Conservation (phyloP, 2,797 vertebrate genomes). For the Helicolenus hilgendorfi region DNA sequence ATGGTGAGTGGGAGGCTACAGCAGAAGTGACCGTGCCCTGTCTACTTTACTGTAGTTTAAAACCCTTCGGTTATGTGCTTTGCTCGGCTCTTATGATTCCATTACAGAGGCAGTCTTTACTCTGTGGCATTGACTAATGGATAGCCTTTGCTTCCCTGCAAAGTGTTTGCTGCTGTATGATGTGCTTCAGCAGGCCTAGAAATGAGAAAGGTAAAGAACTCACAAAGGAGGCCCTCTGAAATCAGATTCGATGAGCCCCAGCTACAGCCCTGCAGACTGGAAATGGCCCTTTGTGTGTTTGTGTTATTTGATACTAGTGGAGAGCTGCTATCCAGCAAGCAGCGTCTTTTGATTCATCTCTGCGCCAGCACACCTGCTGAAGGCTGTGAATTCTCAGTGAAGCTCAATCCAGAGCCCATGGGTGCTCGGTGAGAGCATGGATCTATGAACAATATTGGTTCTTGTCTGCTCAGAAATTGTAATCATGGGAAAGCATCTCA, state of each 20-base stretch:
- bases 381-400: conserved; percentile 31
- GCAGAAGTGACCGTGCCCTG: neutral
- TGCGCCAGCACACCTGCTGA: conserved; percentile 57
- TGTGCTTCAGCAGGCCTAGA: conserved; percentile 72
- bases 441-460: conserved; percentile 53
- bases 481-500: conserved; percentile 61
- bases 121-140: conserved; percentile 79
- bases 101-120: conserved; percentile 67
- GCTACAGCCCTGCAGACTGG: conserved; percentile 32
- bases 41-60: conserved; percentile 41
- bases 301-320: conserved; percentile 44
- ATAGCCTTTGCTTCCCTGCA: conserved; percentile 66
- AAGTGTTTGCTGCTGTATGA: conserved; percentile 57
- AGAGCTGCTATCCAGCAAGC: conserved; percentile 30
- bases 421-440: conserved; percentile 11
- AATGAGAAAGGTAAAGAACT: conserved; percentile 76
- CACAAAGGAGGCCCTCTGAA: conserved; percentile 48
- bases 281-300: conserved; percentile 50
- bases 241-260: conserved; percentile 40
- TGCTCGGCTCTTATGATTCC: conserved; percentile 67
- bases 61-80: conserved; percentile 22
- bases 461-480: conserved; percentile 59
- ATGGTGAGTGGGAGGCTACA: conserved; percentile 17
- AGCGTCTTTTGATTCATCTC: conserved; percentile 60
- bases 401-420: conserved; percentile 20